Conservation (phyloP, 2,888 invertebrate species). For the Aricia artaxerxes region DNA sequence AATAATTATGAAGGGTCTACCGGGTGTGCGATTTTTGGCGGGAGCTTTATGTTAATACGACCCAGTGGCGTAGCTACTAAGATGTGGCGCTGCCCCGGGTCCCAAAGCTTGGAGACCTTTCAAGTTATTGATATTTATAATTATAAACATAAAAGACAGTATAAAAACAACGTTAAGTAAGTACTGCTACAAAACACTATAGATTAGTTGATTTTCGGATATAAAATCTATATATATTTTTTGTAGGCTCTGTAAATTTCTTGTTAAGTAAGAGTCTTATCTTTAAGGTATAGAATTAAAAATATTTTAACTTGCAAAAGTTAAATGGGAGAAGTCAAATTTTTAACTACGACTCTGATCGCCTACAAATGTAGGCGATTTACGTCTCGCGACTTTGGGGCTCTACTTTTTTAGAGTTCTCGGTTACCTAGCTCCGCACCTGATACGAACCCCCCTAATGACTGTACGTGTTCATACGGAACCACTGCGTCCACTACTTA, state of each 20-base stretch:
- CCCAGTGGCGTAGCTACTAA: neutral
- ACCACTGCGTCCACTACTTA: constrained; percentile 62
- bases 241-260: no score
- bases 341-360: neutral
- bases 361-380: no score
- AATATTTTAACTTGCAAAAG: no score
- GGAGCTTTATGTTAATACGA: constrained; percentile 66
- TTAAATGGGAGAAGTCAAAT: neutral
- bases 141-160: no score
- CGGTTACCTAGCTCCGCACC: neutral
- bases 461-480: constrained; percentile 56
- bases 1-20: constrained; percentile 61
- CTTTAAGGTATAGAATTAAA: no score
- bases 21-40: constrained; percentile 62
- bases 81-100: neutral
- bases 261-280: no score
- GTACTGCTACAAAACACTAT: no score
- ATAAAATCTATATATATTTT: no score
- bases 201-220: no score
- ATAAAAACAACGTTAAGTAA: no score
- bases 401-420: neutral
- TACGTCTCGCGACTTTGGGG: neutral
- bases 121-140: no score
- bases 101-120: neutral
- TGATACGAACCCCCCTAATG: constrained; percentile 53